Percentiles rank a stretch among this genome's conserved stretches.
Conservation (phyloP, 2,888 invertebrate species). For the Pasiphila rectangulata region DNA sequence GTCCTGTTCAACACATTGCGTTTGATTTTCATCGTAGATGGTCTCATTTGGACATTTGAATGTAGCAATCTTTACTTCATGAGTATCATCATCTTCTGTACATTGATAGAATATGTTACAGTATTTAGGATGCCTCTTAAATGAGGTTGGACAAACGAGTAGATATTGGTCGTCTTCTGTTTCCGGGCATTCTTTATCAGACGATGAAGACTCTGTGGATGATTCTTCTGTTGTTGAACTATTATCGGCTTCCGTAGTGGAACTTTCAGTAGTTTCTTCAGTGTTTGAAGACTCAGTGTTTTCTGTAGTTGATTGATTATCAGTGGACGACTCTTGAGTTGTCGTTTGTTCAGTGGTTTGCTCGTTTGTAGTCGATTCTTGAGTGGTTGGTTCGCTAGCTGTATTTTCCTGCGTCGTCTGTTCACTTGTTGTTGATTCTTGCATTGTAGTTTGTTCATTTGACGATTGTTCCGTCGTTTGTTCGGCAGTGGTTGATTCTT, state of each 20-base stretch:
- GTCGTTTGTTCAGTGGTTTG: slow-evolving; percentile 33
- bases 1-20: slow-evolving; percentile 85
- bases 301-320: slow-evolving; percentile 32
- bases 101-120: slow-evolving; percentile 93
- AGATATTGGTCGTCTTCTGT: slow-evolving; percentile 86
- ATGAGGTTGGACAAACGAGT: slow-evolving; percentile 90
- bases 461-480: slow-evolving; percentile 29
- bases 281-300: slow-evolving; percentile 42
- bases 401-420: slow-evolving; percentile 36
- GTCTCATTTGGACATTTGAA: slow-evolving; percentile 89
- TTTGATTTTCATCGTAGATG: slow-evolving; percentile 86
- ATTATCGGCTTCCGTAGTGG: slow-evolving; percentile 36
- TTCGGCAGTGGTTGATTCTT: slow-evolving; percentile 35
- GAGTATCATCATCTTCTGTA: slow-evolving; percentile 82
- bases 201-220: slow-evolving; percentile 40
- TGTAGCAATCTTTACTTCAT: slow-evolving; percentile 86
- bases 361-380: slow-evolving; percentile 32
- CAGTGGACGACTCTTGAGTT: slow-evolving; percentile 7
- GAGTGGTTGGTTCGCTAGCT: slow-evolving; percentile 40
- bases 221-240: slow-evolving; percentile 39
- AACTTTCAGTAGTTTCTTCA: slow-evolving; percentile 39
- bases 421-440: slow-evolving; percentile 34
- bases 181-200: slow-evolving; percentile 71
- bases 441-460: slow-evolving; percentile 31
- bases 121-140: slow-evolving; percentile 89